Conservation (phyloP, 2,888 invertebrate species). For the Smittia aterrima region DNA sequence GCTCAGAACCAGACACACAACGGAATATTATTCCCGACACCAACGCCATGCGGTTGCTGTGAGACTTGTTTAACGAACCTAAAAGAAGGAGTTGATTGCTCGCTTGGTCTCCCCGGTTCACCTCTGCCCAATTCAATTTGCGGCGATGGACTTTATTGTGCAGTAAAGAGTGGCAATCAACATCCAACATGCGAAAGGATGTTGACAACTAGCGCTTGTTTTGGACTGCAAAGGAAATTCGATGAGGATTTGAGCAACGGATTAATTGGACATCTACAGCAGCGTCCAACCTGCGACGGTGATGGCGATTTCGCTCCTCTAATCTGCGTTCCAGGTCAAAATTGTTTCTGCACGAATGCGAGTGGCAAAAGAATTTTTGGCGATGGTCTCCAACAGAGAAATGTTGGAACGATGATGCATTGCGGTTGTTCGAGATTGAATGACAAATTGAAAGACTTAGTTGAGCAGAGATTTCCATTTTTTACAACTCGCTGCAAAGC, state of each 20-base stretch:
- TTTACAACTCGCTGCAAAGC: slow-evolving; percentile 60
- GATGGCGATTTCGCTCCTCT: slow-evolving; percentile 61
- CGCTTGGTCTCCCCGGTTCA: slow-evolving; percentile 56
- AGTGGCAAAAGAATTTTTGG: slow-evolving; percentile 67
- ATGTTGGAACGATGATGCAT: slow-evolving; percentile 46
- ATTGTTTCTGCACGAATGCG: slow-evolving; percentile 64
- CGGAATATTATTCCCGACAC: slow-evolving; percentile 58
- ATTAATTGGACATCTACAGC: slow-evolving; percentile 57
- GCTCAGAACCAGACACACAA: slow-evolving; percentile 60
- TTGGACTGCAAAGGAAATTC: slow-evolving; percentile 49
- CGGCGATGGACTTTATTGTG: slow-evolving; percentile 60
- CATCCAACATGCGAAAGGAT: slow-evolving; percentile 55
- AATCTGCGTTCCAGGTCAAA: slow-evolving; percentile 65
- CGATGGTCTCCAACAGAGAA: slow-evolving; percentile 57
- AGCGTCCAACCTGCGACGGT: slow-evolving; percentile 62
- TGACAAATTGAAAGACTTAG: slow-evolving; percentile 54
- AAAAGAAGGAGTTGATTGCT: slow-evolving; percentile 58
- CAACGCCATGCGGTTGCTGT: slow-evolving; percentile 65
- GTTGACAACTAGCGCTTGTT: slow-evolving; percentile 44
- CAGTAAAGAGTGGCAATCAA: slow-evolving; percentile 45
- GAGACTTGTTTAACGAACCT: slow-evolving; percentile 47
- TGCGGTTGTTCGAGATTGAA: slow-evolving; percentile 62
- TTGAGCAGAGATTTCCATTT: slow-evolving; percentile 53
- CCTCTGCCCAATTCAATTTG: slow-evolving; percentile 60
- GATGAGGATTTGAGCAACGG: slow-evolving; percentile 56